These are phyloP conservation scores for Eurosta solidaginis DNA, from an alignment of 1,140 invertebrate species.

Conservation along the genomic window DNA sequence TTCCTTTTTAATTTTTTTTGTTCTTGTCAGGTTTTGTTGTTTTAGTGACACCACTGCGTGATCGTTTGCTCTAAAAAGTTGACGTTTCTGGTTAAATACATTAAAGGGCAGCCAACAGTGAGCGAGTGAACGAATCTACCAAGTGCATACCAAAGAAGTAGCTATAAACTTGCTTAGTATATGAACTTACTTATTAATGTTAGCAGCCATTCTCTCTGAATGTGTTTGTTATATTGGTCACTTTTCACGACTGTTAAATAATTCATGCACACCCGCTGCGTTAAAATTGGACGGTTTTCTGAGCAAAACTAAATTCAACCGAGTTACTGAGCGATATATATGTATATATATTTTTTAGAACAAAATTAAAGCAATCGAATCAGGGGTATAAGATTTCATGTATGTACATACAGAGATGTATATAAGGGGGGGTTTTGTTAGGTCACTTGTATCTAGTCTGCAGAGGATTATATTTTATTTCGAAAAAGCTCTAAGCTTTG, in stretches of 20 bases:
- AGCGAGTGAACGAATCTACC: not conserved
- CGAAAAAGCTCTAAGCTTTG: too few relatives aligned
- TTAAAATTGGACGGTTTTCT: constrained; percentile 34
- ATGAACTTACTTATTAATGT: too few relatives aligned
- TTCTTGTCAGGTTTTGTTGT: not conserved
- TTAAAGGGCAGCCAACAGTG: not conserved
- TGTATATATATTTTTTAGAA: too few relatives aligned
- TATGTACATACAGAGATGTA: too few relatives aligned
- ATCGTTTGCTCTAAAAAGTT: constrained; percentile 14
- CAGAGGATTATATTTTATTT: too few relatives aligned
- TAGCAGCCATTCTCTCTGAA: too few relatives aligned
- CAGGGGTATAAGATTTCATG: too few relatives aligned
- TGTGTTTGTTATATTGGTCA: not conserved
- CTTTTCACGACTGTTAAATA: constrained; percentile 32
- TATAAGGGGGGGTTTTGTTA: too few relatives aligned
- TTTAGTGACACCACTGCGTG: not conserved
- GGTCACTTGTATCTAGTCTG: too few relatives aligned
- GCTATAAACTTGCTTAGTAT: not conserved
- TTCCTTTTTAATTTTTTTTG: not conserved
- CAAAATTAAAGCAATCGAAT: too few relatives aligned
- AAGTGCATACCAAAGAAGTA: not conserved
- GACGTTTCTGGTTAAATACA: constrained; percentile 21
- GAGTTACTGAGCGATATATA: not conserved
- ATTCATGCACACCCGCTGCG: constrained; percentile 37
- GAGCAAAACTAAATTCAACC: not conserved